Percentiles rank a stretch among this genome's conserved stretches.
phyloP scores from a whole-genome alignment of 1,140 invertebrate species.

The Drosophila sucinea region DNA sequence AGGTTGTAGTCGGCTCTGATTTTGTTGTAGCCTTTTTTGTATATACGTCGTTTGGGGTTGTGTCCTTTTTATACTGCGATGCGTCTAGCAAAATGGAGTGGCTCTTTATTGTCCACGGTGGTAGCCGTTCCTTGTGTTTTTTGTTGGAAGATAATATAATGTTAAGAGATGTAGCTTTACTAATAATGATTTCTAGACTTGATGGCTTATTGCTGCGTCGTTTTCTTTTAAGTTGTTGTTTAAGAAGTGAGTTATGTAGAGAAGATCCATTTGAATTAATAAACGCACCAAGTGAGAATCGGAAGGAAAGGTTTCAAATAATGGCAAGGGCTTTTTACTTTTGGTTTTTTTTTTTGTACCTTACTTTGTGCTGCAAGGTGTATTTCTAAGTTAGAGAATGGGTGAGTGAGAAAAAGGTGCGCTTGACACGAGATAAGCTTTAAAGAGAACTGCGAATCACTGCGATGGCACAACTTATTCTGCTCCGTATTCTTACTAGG shows the following conservation, averaged over 20 bases:
- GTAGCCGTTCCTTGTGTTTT: neutral
- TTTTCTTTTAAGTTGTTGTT: neutral
- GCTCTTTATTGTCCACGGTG: neutral
- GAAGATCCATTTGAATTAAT: neutral
- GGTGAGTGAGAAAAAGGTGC: no score
- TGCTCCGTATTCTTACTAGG: no score
- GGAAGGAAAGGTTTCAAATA: neutral
- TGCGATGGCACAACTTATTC: no score
- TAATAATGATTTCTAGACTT: no score
- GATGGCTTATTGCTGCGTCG: no score
- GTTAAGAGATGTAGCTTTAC: neutral
- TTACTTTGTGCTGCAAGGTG: no score
- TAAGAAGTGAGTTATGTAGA: neutral
- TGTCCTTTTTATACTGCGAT: neutral
- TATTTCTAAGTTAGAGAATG: no score
- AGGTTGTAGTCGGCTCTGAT: neutral
- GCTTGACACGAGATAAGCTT: no score
- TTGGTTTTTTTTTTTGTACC: no score
- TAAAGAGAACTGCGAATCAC: no score
- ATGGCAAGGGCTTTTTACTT: no score
- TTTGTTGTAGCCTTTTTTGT: neutral
- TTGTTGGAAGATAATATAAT: neutral
- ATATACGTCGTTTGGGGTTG: neutral
- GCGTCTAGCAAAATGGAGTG: neutral
- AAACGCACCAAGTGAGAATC: neutral